Evolutionary conservation across 2,797 vertebrate species (phyloP), one percentile per base, ranked within the genome.

Genomic region (Poeciliopsis paucimaculata): DNA sequence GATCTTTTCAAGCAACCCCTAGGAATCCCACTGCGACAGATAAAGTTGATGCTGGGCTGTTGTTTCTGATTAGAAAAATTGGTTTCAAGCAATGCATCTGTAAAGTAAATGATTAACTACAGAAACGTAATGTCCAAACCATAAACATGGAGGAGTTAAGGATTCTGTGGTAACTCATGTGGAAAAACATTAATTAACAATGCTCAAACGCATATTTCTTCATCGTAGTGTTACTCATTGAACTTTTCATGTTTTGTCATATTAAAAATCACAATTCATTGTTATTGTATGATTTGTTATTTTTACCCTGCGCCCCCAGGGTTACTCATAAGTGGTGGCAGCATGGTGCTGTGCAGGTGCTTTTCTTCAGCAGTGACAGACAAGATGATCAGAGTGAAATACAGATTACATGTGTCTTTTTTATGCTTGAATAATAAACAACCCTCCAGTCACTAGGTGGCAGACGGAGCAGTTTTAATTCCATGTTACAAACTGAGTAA

Each of bases 171-270:
- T 7, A 45, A 70, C 23, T 68, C 64, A 26, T 66, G 62, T 89
- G 84, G 79, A 91, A 89, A 87, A 39, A 13, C 82, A 77, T 87
- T 75, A 85, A 75, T 86, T 92, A 92, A 92, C 89, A 92, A 93
- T 90, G 83, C 91, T 82, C 82, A 89, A 91, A 91, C 87, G 91
- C 87, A 41, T 41, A 41, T 23, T 41, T 20, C 11, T 34, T 28
- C 18, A 13, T 13, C 7, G 5, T 18, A 4, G 12, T 43, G 23
- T 26, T 39, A 41, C 11, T 26, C 3, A 31, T 64, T 34, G 31
- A 64, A 45, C 5, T 16, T n/a, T 45, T n/a, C 11, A 70, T 70
- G 20, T 26, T 43, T n/a, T 70, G 20, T 15, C 23, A 43, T 5
- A 26, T n/a, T 70, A 70, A 43, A 70, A 43, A n/a, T 23, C 4